Evolutionary conservation across 2,113 vertebrate genomes (phyloP).

Genomic region (Callaeas wilsoni): DNA sequence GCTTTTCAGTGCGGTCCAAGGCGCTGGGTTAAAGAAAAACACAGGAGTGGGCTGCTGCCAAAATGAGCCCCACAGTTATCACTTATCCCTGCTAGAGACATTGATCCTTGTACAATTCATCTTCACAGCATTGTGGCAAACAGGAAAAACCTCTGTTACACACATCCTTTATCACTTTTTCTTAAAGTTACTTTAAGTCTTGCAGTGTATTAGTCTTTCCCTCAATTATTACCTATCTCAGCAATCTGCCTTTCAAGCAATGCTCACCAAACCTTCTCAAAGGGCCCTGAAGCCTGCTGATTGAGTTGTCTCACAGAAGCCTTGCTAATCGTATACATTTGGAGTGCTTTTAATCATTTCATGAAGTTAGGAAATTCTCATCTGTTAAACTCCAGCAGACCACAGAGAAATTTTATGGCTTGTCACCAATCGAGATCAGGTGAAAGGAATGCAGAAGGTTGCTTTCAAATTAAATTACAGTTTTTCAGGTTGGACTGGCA

Average conservation of each 20-base stretch:
- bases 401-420: slow-evolving; percentile 41
- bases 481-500: slow-evolving; percentile 46
- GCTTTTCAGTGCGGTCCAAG: neutral
- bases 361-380: slow-evolving; percentile 41
- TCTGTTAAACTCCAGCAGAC: slow-evolving; percentile 17
- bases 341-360: slow-evolving; percentile 27
- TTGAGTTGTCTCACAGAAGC: neutral
- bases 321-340: neutral
- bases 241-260: neutral
- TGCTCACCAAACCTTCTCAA: neutral
- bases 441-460: neutral
- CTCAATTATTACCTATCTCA: neutral
- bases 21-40: neutral
- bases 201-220: neutral
- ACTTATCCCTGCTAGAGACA: neutral
- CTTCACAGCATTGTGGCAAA: neutral
- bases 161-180: neutral
- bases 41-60: neutral
- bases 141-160: neutral
- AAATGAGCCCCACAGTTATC: neutral
- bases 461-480: slow-evolving; percentile 59
- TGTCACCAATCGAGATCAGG: neutral
- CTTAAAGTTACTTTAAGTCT: neutral
- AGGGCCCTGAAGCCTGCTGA: neutral
- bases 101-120: neutral